Evolutionary conservation across 2,888 invertebrate genomes (phyloP).

Genomic region (Caenorhabditis wallacei): DNA sequence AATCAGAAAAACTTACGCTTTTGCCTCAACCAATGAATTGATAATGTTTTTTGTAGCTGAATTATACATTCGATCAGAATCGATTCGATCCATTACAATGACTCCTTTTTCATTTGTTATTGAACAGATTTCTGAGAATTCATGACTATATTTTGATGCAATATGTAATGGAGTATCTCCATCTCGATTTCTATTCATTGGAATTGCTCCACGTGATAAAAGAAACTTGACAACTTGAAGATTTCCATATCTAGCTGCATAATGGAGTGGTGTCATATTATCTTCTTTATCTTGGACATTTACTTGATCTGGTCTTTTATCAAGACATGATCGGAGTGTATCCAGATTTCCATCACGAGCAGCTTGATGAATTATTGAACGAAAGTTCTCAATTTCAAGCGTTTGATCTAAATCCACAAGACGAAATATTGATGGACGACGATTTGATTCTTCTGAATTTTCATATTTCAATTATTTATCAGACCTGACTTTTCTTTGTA

Average conservation of each 20-base stretch:
- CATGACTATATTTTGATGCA: constrained; percentile 67
- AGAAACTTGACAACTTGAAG: constrained; percentile 61
- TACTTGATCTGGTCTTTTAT: constrained; percentile 19
- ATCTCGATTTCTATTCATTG: constrained; percentile 51
- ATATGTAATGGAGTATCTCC: constrained; percentile 68
- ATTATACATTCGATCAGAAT: constrained; percentile 21
- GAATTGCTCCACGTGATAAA: constrained; percentile 53
- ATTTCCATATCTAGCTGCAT: constrained; percentile 69
- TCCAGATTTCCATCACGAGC: constrained; percentile 42
- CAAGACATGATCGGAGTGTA: not conserved
- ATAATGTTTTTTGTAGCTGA: constrained; percentile 38
- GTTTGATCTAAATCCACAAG: constrained; percentile 1
- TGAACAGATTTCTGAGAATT: constrained; percentile 19
- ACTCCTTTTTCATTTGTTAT: constrained; percentile 16
- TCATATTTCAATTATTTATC: not conserved
- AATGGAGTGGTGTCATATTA: constrained; percentile 69
- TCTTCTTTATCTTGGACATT: constrained; percentile 45
- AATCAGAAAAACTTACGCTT: constrained; percentile 45
- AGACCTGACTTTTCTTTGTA: no score
- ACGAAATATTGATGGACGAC: constrained; percentile 45
- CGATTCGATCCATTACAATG: constrained; percentile 16
- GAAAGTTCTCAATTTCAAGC: constrained; percentile 29
- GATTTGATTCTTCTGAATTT: constrained; percentile 22
- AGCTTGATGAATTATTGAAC: constrained; percentile 50
- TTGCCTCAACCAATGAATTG: constrained; percentile 30